Conservation (phyloP, 2,113 vertebrate species). For the Lophura nycthemera region DNA sequence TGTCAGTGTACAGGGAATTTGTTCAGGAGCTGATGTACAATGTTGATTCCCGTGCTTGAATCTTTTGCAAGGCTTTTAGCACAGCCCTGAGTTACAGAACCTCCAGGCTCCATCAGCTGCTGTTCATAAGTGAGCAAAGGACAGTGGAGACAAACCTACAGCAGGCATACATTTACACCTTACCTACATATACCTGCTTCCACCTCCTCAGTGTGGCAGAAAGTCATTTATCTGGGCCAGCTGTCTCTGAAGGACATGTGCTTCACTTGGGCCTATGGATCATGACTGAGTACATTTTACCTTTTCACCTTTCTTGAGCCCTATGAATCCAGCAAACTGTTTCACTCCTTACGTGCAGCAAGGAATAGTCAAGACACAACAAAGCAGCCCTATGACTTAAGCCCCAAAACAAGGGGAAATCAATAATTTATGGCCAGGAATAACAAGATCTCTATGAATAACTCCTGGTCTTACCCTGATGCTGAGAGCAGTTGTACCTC, state of each 20-base stretch:
- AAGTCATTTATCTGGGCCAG: not conserved
- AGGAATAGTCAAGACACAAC: not conserved
- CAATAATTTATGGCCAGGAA: not conserved
- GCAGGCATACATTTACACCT: not conserved
- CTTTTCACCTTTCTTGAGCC: not conserved
- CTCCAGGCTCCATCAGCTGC: not conserved
- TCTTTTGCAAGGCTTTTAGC: not conserved
- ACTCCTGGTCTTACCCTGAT: not conserved
- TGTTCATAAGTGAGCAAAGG: not conserved
- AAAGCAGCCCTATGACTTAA: not conserved
- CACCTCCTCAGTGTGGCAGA: not conserved
- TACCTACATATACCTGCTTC: not conserved
- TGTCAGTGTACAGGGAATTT: not conserved
- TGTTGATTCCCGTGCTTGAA: not conserved
- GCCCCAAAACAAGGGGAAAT: not conserved
- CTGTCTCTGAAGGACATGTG: accelerated
- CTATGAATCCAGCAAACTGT: not conserved
- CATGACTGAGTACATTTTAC: not conserved
- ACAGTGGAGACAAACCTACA: not conserved
- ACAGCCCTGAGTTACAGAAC: not conserved
- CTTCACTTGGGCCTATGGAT: not conserved
- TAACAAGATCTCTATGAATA: not conserved
- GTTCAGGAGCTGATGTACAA: not conserved
- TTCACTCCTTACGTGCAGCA: not conserved
- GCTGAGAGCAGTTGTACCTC: not conserved